These are phyloP conservation scores for Pycnonotus jocosus DNA, from an alignment of 2,113 vertebrate species.

Conservation along the genomic window DNA sequence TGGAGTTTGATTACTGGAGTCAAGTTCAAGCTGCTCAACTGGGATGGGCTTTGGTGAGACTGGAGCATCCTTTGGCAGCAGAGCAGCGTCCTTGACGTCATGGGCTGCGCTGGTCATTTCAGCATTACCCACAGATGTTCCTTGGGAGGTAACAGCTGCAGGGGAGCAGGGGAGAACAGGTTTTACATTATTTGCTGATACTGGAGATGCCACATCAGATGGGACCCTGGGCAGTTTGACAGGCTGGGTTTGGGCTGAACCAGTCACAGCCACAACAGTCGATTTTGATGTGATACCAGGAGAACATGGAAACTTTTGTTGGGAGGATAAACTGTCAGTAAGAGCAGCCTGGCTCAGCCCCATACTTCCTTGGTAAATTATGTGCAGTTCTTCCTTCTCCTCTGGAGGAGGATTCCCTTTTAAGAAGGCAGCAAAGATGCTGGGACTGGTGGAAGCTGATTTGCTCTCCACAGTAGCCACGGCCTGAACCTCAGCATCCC, in stretches of 20 bases:
- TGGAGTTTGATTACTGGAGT: constrained; percentile 34
- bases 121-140: not conserved
- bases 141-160: not conserved
- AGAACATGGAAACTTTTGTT: not conserved
- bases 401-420: constrained; percentile 42
- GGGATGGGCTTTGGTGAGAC: constrained; percentile 52
- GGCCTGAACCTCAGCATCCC: constrained; percentile 89
- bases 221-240: not conserved
- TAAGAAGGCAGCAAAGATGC: constrained; percentile 74
- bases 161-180: not conserved
- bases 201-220: not conserved
- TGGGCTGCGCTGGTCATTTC: not conserved
- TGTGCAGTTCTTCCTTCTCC: constrained; percentile 69
- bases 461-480: constrained; percentile 81
- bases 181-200: not conserved
- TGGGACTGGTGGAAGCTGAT: constrained; percentile 88
- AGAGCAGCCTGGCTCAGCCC: constrained; percentile 15
- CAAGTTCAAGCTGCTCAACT: constrained; percentile 70
- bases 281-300: not conserved
- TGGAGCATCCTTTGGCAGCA: not conserved
- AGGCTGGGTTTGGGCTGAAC: constrained; percentile 22
- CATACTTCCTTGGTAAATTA: constrained; percentile 62
- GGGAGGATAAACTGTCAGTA: not conserved
- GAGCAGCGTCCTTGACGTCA: not conserved
- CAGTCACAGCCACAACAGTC: constrained; percentile 14